Conservation (phyloP, 1,140 invertebrate species). For the Copidosoma floridanum region DNA sequence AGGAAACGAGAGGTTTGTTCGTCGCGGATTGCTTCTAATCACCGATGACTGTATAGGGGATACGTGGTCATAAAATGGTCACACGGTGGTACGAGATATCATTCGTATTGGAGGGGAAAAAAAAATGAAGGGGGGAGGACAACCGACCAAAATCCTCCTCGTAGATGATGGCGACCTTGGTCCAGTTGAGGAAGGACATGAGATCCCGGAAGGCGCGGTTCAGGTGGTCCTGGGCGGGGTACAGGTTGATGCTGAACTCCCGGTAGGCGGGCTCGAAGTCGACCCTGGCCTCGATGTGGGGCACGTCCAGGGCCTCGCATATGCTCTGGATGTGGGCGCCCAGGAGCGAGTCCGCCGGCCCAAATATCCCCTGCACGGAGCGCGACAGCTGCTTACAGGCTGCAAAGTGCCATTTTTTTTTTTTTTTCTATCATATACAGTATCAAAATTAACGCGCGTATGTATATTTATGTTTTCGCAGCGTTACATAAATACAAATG, state of each 20-base stretch:
- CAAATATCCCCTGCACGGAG: slow-evolving; percentile 87
- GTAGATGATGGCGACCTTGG: slow-evolving; percentile 88
- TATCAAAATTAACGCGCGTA: too few relatives aligned
- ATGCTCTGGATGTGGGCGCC: slow-evolving; percentile 86
- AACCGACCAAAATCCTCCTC: slow-evolving; percentile 81
- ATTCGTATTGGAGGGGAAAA: too few relatives aligned
- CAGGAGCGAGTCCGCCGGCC: slow-evolving; percentile 78
- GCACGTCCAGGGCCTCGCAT: slow-evolving; percentile 83
- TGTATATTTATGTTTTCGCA: too few relatives aligned
- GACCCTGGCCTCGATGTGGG: slow-evolving; percentile 79
- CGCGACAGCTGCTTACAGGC: slow-evolving; percentile 83
- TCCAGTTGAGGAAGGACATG: slow-evolving; percentile 89
- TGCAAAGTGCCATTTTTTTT: too few relatives aligned
- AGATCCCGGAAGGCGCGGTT: slow-evolving; percentile 84
- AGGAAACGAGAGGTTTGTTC: too few relatives aligned
- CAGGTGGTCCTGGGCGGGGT: slow-evolving; percentile 80
- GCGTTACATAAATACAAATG: too few relatives aligned
- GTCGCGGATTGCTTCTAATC: too few relatives aligned
- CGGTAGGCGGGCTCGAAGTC: slow-evolving; percentile 67
- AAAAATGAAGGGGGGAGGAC: background rate
- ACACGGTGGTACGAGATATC: too few relatives aligned
- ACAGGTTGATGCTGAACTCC: slow-evolving; percentile 86
- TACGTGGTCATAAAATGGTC: too few relatives aligned
- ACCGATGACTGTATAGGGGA: too few relatives aligned
- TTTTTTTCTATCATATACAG: too few relatives aligned